Base-by-base conservation (phyloP, 2,888 invertebrate species). In the Holacanthella duospinosa region DNA sequence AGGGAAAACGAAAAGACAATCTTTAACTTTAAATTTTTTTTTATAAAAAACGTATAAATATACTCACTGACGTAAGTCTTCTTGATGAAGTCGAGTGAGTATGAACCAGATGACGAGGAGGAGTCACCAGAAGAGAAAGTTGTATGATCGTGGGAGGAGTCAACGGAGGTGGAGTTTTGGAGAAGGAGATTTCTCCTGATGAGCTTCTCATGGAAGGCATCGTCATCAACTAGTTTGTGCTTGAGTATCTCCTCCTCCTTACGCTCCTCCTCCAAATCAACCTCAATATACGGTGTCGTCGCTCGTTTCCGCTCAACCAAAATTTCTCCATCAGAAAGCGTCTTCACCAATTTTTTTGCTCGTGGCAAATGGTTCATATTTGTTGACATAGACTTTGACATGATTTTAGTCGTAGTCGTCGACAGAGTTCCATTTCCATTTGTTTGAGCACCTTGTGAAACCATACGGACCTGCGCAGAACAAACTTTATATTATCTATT, bases 391-490 rank as follows among this genome's bases (percentile, higher is more conserved):
- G 61, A 57, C 55, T 63, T 60, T 19, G 43, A 43, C n/a, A 53
- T 48, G 2, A 25, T 6, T 26, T 16, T 60, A 48, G 21, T 43
- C 27, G 21, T 36, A 16, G 53, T 27, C n/a, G 48, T 48, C 19
- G 48, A 48, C 21, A 48, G n/a, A 9, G 36, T 36, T n/a, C 48
- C 48, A 21, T 48, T 48, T 21, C 91, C 91, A 78, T 91, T 91
- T 1, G 91, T 91, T 79, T 91, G 91, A 16, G 91, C 90, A 25
- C 89, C 90, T 75, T 91, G 90, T 16, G 90, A 90, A 54, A 91
- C 88, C 84, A 90, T 90, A 77, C 87, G 87, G 25, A 90, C 88
- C 82, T 87, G 73, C n/a, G n/a, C 6, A 53, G 6, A 9, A 53
- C 6, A 12, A 53, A 16, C 4, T 21, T 21, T 53, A 55, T 4